A percentile compares a stretch with the other conserved stretches of the same genome.
Evolutionary conservation across 2,888 invertebrate genomes (phyloP).

Genomic region (Hyposoter dolosus): DNA sequence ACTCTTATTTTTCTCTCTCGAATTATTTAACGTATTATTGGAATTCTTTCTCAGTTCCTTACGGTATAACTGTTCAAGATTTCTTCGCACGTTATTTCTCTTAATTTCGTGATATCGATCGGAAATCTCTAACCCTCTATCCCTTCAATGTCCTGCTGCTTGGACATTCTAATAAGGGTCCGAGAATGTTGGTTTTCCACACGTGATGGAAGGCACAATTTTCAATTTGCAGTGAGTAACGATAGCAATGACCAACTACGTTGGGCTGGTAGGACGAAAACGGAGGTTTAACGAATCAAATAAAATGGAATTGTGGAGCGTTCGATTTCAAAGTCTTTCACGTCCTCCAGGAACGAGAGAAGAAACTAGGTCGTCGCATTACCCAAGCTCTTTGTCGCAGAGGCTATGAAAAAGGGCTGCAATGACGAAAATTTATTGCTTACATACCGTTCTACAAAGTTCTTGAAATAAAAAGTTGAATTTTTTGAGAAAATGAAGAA

Average conservation of each 20-base stretch:
- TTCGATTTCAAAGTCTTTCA: conserved; percentile 61
- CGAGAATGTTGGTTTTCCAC: conserved; percentile 46
- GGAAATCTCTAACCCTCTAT: background rate
- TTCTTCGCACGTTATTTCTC: conserved; percentile 38
- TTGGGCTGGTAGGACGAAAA: conserved; percentile 44
- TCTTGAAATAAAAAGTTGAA: background rate
- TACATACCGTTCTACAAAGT: background rate
- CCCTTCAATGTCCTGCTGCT: background rate
- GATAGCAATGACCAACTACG: conserved; percentile 19
- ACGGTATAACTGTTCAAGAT: conserved; percentile 15
- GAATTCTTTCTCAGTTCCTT: background rate
- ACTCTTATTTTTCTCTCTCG: background rate
- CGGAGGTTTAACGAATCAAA: conserved; percentile 24
- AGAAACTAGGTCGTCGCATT: conserved; percentile 65
- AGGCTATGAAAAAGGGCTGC: conserved; percentile 10
- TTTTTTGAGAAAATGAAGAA: background rate
- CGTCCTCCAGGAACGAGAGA: conserved; percentile 46
- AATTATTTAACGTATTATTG: background rate
- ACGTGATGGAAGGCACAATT: conserved; percentile 59
- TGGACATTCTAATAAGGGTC: background rate
- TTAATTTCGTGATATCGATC: conserved; percentile 52
- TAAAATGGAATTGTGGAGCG: conserved; percentile 52
- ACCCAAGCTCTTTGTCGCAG: conserved; percentile 40
- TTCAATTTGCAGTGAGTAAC: conserved; percentile 57
- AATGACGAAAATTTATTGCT: conserved; percentile 52